Conservation (phyloP, 2,888 invertebrate genomes). For the Polietes domitor region DNA sequence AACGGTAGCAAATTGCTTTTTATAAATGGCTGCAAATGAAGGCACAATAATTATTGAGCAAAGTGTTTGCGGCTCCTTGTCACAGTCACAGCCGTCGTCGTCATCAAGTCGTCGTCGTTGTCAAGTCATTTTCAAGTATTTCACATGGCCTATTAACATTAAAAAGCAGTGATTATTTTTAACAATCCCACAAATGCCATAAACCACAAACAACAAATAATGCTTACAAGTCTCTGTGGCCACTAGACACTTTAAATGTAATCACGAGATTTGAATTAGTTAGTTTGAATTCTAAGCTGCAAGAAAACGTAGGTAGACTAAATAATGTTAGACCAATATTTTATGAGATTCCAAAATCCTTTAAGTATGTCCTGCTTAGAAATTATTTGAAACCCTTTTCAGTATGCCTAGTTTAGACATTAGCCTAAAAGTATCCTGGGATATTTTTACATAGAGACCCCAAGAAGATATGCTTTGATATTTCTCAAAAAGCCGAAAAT, state of each 20-base stretch:
- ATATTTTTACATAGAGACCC: no score
- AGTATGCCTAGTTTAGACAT: no score
- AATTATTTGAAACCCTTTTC: no score
- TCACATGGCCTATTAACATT: slow-evolving; percentile 58
- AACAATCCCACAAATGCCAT: slow-evolving; percentile 42
- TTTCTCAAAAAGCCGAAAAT: no score
- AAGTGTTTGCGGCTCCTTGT: slow-evolving; percentile 51
- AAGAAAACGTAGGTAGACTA: no score
- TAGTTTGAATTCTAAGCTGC: no score
- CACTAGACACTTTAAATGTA: background rate
- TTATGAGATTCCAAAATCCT: no score
- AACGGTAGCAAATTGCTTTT: slow-evolving; percentile 61
- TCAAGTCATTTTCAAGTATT: slow-evolving; percentile 18
- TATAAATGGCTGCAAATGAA: slow-evolving; percentile 49
- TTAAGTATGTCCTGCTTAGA: no score
- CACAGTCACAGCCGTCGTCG: background rate
- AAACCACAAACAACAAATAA: background rate
- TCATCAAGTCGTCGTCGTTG: slow-evolving; percentile 21
- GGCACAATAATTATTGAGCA: slow-evolving; percentile 54
- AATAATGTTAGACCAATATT: no score
- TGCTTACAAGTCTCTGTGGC: background rate
- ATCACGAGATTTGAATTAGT: no score
- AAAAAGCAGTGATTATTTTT: slow-evolving; percentile 61
- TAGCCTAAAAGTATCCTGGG: no score
- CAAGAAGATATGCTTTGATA: no score